phyloP scores from a whole-genome alignment of 2,888 invertebrate genomes.

The Agapostemon virescens region DNA sequence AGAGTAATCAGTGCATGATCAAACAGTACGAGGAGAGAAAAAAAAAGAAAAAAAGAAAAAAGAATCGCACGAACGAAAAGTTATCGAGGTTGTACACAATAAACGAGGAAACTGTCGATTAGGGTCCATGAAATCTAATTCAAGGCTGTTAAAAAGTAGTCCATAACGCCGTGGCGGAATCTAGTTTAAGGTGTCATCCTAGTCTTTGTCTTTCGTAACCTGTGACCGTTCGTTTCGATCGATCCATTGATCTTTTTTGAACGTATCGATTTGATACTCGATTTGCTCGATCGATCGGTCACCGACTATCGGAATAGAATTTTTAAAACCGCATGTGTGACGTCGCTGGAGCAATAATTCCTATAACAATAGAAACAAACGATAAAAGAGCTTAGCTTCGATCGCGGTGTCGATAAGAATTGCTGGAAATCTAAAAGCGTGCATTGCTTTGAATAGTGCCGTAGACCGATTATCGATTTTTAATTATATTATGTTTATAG shows the following conservation, averaged over 20 bases:
- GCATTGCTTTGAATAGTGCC: no score
- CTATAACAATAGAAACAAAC: neutral
- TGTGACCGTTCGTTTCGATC: neutral
- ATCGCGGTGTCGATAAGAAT: neutral
- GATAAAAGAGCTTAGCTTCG: neutral
- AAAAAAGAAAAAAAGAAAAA: no score
- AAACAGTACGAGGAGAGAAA: neutral
- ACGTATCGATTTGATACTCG: neutral
- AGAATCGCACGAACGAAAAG: slow-evolving; percentile 54
- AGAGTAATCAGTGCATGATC: slow-evolving; percentile 48
- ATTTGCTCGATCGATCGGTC: neutral
- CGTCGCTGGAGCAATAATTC: neutral
- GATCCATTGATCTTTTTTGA: neutral
- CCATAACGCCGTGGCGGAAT: slow-evolving; percentile 42
- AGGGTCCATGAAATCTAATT: slow-evolving; percentile 60
- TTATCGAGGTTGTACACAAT: slow-evolving; percentile 58
- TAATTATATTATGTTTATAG: neutral
- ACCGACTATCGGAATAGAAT: neutral
- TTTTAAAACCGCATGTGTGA: neutral
- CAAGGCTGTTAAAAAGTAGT: slow-evolving; percentile 63
- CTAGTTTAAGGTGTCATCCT: slow-evolving; percentile 43
- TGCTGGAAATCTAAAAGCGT: neutral
- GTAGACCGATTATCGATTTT: neutral
- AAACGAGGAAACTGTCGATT: slow-evolving; percentile 64
- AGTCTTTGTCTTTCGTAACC: neutral